Evolutionary conservation across 2,113 vertebrate genomes (phyloP), one percentile per base, ranked within the genome.

Genomic region (Zosterops hypoxanthus): DNA sequence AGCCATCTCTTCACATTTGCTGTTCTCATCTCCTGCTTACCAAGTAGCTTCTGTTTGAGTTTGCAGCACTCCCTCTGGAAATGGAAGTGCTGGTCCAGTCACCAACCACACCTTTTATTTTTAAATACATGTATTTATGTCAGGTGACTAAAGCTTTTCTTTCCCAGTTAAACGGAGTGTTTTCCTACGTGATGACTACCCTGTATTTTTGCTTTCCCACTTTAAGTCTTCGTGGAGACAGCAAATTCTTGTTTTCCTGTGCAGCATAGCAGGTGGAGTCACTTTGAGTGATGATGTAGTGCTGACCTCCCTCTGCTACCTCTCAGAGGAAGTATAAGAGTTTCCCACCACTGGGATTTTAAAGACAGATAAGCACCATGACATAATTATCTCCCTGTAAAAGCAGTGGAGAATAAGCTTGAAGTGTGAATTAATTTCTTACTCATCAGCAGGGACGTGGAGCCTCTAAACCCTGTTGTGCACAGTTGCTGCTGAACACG

Each of bases 351-450:
- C 24, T 41, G 72, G 59, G 49, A 69, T 83, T 81, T 92, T 78
- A 77, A 61, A 71, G 39, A 29, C 36, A 64, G 88, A 68, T 86
- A 73, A 66, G 71, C 64, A 83, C 76, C 1, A 0, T 64, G 95
- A 34, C 56, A 66, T 22, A 23, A 33, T 66, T 75, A 59, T 66
- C 44, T 78, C 41, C 22, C 55, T 52, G 29, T 44, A 11, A 71
- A 66, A 86, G 91, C 71, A 83, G 47, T 26, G 47, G n/a, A 93
- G 82, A 83, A 73, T 46, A 46, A 68, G 15, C 50, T n/a, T 50
- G 44, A 69, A 75, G 73, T 72, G 66, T 55, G 87, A 96, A 91
- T 95, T 95, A 78, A 68, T 93, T 93, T 66, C 64, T 78, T 75
- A 13, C 63, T 91, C 90, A 47, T 86, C 72, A 83, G 68, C 39